Base-by-base conservation (phyloP, 2,113 vertebrate species). In the Notarius lentiginosus region DNA sequence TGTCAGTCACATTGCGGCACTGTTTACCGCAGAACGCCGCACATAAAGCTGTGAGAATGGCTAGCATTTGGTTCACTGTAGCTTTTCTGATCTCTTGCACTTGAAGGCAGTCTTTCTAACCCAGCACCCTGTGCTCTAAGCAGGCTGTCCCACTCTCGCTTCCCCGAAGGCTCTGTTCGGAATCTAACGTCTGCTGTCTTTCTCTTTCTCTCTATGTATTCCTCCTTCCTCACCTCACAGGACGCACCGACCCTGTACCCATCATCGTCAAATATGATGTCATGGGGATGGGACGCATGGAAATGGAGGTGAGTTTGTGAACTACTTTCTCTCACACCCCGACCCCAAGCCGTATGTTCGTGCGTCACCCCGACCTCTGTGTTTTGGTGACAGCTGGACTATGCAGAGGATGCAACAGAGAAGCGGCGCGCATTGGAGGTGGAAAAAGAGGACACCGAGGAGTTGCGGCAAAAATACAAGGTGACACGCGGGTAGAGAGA, bases 211-310 rank as follows among this genome's bases (percentile, higher is more conserved):
- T 93, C 76, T 91, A 84, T 94, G 65, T 96, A 91, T 96, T 94
- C 96, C 95, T 85, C 86, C 88, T 88, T 90, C 93, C 89, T 79
- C 61, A 75, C 94, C 65, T 95, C 96, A 20, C 94, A 99, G 98
- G 98, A 91, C 97, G 98, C 92, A 99, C 97, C 0, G 98, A 99
- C 94, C 98, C 98, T 89, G 99, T 99, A 93, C 98, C 98, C 53
- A 99, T 99, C 49, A 96, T 97, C 41, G 96, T 99, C 97, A 99
- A 99, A 94, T 98, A 99, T 87, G 98, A 99, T 95, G 98, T 99
- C 97, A 99, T 99, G 98, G 98, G 98, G 91, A 99, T 99, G 98
- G 98, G 98, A 84, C 95, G 98, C 30, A 99, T 99, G 98, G 98
- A 99, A 91, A 99, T 99, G 98, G 98, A 99, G 97, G 98, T 95